phyloP scores from a whole-genome alignment of 2,888 invertebrate genomes.

The Lymantria dispar region DNA sequence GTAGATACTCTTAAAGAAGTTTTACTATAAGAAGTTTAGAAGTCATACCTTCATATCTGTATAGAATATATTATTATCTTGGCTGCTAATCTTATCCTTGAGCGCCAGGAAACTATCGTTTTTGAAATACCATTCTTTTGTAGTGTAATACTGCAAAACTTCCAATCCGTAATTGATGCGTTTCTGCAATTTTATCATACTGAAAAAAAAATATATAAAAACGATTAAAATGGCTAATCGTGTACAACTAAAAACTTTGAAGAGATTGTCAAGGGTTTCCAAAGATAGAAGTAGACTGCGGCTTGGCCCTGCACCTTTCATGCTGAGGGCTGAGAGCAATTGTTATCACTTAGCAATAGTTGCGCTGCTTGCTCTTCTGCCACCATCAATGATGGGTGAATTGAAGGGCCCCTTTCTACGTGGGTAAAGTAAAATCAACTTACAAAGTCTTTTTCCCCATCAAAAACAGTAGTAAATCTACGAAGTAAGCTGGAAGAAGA shows the following conservation, averaged over 20 bases:
- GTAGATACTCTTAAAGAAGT: too few species aligned
- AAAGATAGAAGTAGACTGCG: too few species aligned
- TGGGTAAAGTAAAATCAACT: conserved; percentile 74
- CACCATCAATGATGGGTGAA: too few species aligned
- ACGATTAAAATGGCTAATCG: too few species aligned
- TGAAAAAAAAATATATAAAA: conserved; percentile 64
- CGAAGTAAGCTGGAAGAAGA: conserved; percentile 88
- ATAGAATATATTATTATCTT: conserved; percentile 85
- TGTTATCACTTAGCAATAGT: not conserved
- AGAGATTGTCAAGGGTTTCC: too few species aligned
- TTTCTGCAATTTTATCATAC: conserved; percentile 85
- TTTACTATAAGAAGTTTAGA: not conserved
- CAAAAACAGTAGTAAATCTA: conserved; percentile 86
- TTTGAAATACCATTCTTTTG: conserved; percentile 90
- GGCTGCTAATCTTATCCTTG: conserved; percentile 68
- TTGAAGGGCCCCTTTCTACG: too few species aligned
- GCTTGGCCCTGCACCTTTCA: too few species aligned
- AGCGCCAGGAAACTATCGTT: conserved; percentile 84
- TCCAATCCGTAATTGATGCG: conserved; percentile 84
- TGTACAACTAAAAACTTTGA: too few species aligned
- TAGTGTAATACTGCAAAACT: conserved; percentile 91
- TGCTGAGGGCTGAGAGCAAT: too few species aligned
- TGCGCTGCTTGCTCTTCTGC: too few species aligned
- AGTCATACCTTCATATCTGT: conserved; percentile 64
- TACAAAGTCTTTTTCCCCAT: conserved; percentile 90